These are phyloP conservation scores for Arctia plantaginis DNA, from an alignment of 2,888 invertebrate species.

Conservation along the genomic window DNA sequence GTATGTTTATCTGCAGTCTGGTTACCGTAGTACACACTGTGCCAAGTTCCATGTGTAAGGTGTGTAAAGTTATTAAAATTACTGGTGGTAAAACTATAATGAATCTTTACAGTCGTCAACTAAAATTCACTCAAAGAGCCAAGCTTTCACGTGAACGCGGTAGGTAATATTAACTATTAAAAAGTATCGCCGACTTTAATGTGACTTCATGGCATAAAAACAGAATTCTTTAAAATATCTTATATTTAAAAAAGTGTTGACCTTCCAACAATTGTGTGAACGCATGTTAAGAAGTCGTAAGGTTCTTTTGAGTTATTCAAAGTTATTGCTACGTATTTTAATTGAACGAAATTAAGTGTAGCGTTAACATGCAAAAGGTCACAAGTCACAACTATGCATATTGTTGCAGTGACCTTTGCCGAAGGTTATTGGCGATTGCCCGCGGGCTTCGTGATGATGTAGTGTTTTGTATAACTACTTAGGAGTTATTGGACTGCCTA, in stretches of 20 bases:
- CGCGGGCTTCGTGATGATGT: background rate
- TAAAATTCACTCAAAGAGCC: background rate
- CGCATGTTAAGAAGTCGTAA: background rate
- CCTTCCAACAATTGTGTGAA: background rate
- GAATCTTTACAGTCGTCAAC: background rate
- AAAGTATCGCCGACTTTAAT: background rate
- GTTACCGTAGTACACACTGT: too few relatives aligned
- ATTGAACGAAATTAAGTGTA: conserved; percentile 10
- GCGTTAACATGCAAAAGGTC: conserved; percentile 14
- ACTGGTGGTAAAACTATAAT: background rate
- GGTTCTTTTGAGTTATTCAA: background rate
- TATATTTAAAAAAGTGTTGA: background rate
- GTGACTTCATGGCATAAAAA: background rate
- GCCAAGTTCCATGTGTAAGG: too few relatives aligned
- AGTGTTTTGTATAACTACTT: background rate
- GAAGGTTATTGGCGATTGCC: conserved; percentile 12
- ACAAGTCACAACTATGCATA: conserved; percentile 8
- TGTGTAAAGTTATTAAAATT: too few relatives aligned
- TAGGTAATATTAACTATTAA: background rate
- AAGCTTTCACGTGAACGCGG: too few relatives aligned
- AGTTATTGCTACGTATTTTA: conserved; percentile 15
- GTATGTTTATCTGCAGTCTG: too few relatives aligned
- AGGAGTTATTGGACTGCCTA: background rate
- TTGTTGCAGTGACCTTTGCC: conserved; percentile 16
- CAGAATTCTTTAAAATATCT: background rate